Percentiles rank a stretch among this genome's conserved stretches.
Conservation (phyloP, 1,140 invertebrate species). For the Leguminivora glycinivorella region DNA sequence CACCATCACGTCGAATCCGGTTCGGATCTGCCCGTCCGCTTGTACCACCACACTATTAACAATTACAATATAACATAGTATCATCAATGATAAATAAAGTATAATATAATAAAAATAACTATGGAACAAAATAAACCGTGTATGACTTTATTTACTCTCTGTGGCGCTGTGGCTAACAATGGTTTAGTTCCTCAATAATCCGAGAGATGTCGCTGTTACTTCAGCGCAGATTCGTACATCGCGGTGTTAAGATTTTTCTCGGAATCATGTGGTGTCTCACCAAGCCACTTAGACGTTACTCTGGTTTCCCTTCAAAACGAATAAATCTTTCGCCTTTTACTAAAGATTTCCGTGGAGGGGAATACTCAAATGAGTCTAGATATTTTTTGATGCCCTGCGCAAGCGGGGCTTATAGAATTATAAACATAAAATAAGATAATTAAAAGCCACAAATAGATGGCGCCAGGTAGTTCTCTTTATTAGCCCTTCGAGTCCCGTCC, state of each 20-base stretch:
- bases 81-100: too few species aligned
- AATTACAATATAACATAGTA: conserved; percentile 26
- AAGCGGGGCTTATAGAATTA: conserved; percentile 27
- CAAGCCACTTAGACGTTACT: background rate
- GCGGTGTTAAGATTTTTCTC: conserved; percentile 24
- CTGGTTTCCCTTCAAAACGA: conserved; percentile 3
- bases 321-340: conserved; percentile 15
- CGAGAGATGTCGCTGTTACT: background rate
- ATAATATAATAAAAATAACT: too few species aligned
- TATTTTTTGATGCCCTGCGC: conserved; percentile 11
- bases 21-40: conserved; percentile 96
- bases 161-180: background rate
- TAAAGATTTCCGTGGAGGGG: conserved; percentile 12
- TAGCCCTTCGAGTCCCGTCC: too few species aligned
- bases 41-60: conserved; percentile 91
- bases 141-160: too few species aligned
- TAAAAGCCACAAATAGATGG: too few species aligned
- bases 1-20: conserved; percentile 97
- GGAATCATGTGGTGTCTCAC: background rate
- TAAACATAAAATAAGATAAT: too few species aligned
- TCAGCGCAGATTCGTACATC: background rate
- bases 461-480: too few species aligned
- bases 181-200: background rate
- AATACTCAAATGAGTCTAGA: background rate
- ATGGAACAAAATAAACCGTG: background rate